These are phyloP conservation scores for Thaleichthys pacificus DNA, from an alignment of 2,797 vertebrate species.

Conservation along the genomic window DNA sequence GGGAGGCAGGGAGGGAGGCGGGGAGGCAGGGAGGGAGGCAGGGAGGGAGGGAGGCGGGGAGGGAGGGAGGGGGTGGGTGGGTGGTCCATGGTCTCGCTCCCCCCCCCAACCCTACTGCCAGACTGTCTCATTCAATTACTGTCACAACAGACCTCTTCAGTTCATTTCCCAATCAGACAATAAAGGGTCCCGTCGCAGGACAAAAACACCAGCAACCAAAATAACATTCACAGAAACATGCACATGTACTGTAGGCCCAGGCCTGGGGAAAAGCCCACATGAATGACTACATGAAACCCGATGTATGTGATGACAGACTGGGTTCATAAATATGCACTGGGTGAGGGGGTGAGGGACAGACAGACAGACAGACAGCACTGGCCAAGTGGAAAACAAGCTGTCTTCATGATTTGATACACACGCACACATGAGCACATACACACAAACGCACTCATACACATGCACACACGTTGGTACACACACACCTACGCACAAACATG, in stretches of 20 bases:
- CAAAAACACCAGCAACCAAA: not conserved
- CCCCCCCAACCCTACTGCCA: not conserved
- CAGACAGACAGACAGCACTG: not conserved
- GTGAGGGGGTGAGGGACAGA: not conserved
- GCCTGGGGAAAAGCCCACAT: not conserved
- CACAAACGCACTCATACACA: not conserved
- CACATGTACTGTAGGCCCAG: not conserved
- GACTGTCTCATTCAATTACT: conserved; percentile 6
- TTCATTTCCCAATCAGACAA: not conserved
- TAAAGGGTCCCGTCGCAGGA: not conserved
- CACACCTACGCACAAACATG: not conserved
- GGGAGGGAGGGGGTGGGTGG: not conserved
- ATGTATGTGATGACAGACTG: not conserved
- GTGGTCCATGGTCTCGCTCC: not conserved
- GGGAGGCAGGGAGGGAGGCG: not conserved
- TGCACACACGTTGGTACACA: not conserved
- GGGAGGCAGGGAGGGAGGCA: not conserved
- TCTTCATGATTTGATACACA: not conserved
- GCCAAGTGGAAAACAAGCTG: not conserved
- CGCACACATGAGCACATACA: not conserved
- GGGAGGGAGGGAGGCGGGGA: too few species aligned
- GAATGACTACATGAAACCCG: not conserved
- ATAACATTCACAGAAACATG: not conserved
- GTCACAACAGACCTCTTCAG: conserved; percentile 5
- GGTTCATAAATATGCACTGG: not conserved